A percentile compares a stretch with the other conserved stretches of the same genome.
These are phyloP conservation scores for Papilio polytes DNA, from an alignment of 1,140 invertebrate genomes.

Conservation along the genomic window DNA sequence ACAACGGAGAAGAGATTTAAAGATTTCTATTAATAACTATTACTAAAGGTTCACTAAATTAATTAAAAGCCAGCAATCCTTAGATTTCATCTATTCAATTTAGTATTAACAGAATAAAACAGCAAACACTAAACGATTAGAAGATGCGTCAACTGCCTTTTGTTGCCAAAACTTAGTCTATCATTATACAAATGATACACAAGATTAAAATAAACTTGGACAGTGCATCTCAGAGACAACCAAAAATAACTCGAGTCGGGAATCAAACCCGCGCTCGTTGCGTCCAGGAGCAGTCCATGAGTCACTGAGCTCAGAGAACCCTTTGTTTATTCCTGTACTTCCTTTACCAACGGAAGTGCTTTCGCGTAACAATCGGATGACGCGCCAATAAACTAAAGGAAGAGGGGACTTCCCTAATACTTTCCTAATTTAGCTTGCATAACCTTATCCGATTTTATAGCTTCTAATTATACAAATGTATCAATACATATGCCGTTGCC, in stretches of 20 bases:
- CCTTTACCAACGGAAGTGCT: slow-evolving; percentile 3
- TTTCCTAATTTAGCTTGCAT: neutral
- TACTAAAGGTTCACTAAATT: neutral
- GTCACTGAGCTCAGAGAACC: neutral
- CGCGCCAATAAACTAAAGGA: neutral
- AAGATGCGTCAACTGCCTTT: neutral
- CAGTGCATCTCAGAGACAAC: neutral
- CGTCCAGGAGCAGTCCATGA: neutral
- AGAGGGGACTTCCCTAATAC: neutral
- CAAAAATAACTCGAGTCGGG: neutral
- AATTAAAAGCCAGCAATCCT: neutral
- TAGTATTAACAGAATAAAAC: neutral
- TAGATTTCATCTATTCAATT: neutral
- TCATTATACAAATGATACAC: neutral
- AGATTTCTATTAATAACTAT: slow-evolving; percentile 12
- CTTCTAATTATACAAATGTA: neutral
- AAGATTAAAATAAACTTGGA: neutral
- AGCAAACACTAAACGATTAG: neutral
- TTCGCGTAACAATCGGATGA: neutral
- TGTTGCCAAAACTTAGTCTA: neutral
- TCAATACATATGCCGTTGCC: too few relatives aligned
- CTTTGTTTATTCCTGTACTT: slow-evolving; percentile 1
- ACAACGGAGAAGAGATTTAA: neutral
- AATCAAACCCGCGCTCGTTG: neutral
- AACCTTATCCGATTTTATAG: neutral